Evolutionary conservation across 2,888 invertebrate species (phyloP).

Genomic region (Drosophila testacea): DNA sequence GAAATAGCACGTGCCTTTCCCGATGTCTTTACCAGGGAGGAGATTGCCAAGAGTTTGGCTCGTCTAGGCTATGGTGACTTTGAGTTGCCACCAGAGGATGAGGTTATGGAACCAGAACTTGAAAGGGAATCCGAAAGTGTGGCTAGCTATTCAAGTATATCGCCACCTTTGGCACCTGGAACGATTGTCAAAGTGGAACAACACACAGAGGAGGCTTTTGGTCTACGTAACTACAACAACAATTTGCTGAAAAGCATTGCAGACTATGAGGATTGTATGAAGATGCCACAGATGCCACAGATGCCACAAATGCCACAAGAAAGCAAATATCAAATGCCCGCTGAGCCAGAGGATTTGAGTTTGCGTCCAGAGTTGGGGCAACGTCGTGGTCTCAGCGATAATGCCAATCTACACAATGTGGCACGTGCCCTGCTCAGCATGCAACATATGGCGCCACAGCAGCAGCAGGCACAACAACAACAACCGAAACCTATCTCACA

Average conservation of each 20-base stretch:
- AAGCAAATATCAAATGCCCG: slow-evolving; percentile 21
- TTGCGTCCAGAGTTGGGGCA: slow-evolving; percentile 31
- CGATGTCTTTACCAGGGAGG: slow-evolving; percentile 83
- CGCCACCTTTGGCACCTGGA: slow-evolving; percentile 20
- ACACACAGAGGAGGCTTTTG: slow-evolving; percentile 34
- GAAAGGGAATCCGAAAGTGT: slow-evolving; percentile 28
- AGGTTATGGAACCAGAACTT: slow-evolving; percentile 52
- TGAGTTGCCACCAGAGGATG: slow-evolving; percentile 67
- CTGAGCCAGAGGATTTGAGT: slow-evolving; percentile 83
- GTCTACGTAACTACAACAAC: slow-evolving; percentile 77
- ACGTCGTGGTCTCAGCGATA: slow-evolving; percentile 78
- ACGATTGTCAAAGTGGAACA: slow-evolving; percentile 58
- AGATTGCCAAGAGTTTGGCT: slow-evolving; percentile 81
- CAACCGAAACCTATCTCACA: neutral
- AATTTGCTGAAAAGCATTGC: slow-evolving; percentile 80
- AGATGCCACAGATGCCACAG: slow-evolving; percentile 64
- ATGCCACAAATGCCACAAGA: slow-evolving; percentile 29
- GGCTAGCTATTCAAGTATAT: slow-evolving; percentile 43
- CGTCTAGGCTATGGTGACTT: slow-evolving; percentile 82
- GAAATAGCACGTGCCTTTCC: slow-evolving; percentile 84
- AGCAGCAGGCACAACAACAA: slow-evolving; percentile 35
- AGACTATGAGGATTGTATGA: slow-evolving; percentile 81
- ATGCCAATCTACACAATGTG: slow-evolving; percentile 79
- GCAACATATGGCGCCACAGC: slow-evolving; percentile 70
- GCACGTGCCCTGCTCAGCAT: slow-evolving; percentile 81